phyloP scores from a whole-genome alignment of 1,140 invertebrate species.

The Pseudomyrmex cubaensis region DNA sequence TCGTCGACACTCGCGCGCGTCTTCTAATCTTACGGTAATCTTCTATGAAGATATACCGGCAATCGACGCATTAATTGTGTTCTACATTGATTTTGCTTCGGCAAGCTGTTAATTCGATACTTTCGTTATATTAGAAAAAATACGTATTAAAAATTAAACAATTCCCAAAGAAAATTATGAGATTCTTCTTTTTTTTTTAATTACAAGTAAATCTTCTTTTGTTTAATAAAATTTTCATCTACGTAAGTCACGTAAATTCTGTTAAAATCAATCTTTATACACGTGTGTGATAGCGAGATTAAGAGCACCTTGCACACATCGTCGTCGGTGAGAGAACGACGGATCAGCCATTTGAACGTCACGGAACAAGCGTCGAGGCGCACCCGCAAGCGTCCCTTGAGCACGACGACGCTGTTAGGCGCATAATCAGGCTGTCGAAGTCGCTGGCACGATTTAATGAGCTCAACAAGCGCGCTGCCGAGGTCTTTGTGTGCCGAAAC shows the following conservation, averaged over 20 bases:
- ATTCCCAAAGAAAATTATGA: not conserved
- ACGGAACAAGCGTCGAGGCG: conserved; percentile 30
- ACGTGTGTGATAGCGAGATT: not conserved
- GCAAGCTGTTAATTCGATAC: not conserved
- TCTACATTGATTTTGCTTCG: not conserved
- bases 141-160: not conserved
- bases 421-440: conserved; percentile 61
- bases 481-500: conserved; percentile 22
- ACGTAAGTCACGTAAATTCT: too few species aligned
- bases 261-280: too few species aligned
- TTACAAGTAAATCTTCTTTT: too few species aligned
- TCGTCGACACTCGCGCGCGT: conserved; percentile 27
- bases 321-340: conserved; percentile 28
- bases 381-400: conserved; percentile 32
- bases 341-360: conserved; percentile 47
- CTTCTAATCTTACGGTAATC: conserved; percentile 15
- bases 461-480: conserved; percentile 43
- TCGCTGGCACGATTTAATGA: conserved; percentile 56
- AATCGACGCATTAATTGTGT: not conserved
- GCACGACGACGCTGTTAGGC: conserved; percentile 37
- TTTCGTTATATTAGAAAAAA: not conserved
- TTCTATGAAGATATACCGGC: not conserved
- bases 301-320: not conserved
- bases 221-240: too few species aligned
- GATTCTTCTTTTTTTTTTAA: too few species aligned